These are phyloP conservation scores for Oostethus manadensis DNA, from an alignment of 2,113 vertebrate species.

Conservation along the genomic window DNA sequence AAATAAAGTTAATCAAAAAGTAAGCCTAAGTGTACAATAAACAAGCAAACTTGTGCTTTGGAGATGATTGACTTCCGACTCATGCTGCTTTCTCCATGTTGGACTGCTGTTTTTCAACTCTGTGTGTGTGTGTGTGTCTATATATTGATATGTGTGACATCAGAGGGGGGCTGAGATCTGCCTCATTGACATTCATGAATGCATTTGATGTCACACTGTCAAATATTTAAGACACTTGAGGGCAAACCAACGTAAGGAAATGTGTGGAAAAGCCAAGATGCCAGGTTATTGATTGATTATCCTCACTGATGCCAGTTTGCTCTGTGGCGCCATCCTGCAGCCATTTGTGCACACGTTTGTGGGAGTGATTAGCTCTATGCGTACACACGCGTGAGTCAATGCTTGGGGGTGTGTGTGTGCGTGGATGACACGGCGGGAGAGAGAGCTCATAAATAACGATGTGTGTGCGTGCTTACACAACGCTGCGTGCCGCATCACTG, in stretches of 20 bases:
- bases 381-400: conserved; percentile 1
- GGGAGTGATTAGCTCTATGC: conserved; percentile 15
- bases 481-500: conserved; percentile 10
- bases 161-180: conserved; percentile 35
- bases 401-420: background rate
- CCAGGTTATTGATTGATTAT: conserved; percentile 58
- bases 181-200: conserved; percentile 66
- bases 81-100: conserved; percentile 17
- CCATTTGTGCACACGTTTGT: conserved; percentile 12
- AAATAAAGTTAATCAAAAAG: conserved; percentile 24
- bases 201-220: conserved; percentile 68
- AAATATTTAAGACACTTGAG: conserved; percentile 67
- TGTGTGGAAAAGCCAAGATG: conserved; percentile 15
- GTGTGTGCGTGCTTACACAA: conserved; percentile 2
- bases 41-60: conserved; percentile 16
- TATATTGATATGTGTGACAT: conserved; percentile 9
- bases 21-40: conserved; percentile 22
- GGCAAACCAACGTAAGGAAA: conserved; percentile 50
- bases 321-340: conserved; percentile 14
- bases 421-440: conserved; percentile 4
- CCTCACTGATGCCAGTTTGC: conserved; percentile 20
- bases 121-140: conserved; percentile 2
- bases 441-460: conserved; percentile 29
- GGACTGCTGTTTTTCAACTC: conserved; percentile 18
- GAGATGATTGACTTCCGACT: conserved; percentile 29